phyloP scores from a whole-genome alignment of 2,113 vertebrate species.

The Neolamprologus devosi region DNA sequence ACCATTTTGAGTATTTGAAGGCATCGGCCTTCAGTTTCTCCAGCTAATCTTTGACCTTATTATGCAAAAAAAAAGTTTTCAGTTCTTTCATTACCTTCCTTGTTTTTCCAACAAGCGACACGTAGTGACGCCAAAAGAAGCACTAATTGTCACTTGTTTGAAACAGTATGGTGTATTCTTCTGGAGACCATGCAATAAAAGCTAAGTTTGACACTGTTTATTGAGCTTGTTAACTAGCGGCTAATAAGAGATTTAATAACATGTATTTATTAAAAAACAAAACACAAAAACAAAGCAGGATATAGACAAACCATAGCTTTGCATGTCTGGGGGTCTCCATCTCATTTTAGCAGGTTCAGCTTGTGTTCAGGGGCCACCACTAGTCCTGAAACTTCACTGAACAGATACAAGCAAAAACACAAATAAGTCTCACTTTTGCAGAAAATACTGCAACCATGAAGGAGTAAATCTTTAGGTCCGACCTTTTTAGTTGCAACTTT shows the following conservation, averaged over 20 bases:
- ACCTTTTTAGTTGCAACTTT: not conserved
- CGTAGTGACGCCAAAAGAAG: not conserved
- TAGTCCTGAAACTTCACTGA: not conserved
- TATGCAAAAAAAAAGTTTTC: not conserved
- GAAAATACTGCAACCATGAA: not conserved
- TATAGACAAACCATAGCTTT: not conserved
- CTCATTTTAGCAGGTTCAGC: not conserved
- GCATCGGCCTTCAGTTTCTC: not conserved
- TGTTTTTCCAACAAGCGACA: not conserved
- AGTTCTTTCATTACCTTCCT: not conserved
- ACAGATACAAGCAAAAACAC: not conserved
- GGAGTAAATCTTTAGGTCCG: not conserved
- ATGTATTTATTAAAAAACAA: not conserved
- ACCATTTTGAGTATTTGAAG: not conserved
- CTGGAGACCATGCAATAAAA: not conserved
- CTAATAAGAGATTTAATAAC: not conserved
- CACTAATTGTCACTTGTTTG: not conserved
- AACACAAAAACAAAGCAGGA: not conserved
- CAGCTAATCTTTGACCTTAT: not conserved
- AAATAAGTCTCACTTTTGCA: not conserved
- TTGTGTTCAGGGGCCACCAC: not conserved
- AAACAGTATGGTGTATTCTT: rapidly evolving
- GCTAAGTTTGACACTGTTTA: not conserved
- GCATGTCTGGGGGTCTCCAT: not conserved
- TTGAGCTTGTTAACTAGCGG: not conserved